Conservation (phyloP, 2,113 vertebrate genomes). For the Hyperoodon ampullatus region DNA sequence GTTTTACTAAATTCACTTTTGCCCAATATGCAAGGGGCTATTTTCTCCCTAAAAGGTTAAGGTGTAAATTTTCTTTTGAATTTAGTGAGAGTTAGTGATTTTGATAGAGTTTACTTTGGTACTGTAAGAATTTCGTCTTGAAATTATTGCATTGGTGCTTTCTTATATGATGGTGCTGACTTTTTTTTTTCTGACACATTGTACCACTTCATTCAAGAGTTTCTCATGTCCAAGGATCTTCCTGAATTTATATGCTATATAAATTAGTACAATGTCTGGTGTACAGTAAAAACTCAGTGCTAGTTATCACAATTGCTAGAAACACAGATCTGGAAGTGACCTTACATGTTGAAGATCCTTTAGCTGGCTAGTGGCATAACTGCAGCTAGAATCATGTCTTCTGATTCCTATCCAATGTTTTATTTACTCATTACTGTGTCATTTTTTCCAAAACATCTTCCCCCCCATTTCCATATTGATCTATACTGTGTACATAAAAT, state of each 20-base stretch:
- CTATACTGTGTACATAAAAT: not conserved
- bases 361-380: not conserved
- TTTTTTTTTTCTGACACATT: not conserved
- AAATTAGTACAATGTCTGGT: not conserved
- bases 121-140: not conserved
- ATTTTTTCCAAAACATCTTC: not conserved
- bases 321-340: not conserved
- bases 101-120: not conserved
- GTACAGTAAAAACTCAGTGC: not conserved
- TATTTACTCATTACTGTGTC: not conserved
- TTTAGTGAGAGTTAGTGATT: not conserved
- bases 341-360: not conserved
- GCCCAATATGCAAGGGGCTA: not conserved
- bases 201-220: not conserved
- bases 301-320: not conserved
- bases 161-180: not conserved
- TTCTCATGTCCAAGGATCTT: not conserved
- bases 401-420: not conserved
- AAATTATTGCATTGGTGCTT: not conserved
- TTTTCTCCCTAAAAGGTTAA: not conserved
- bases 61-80: not conserved
- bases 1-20: conserved; percentile 1
- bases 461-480: not conserved
- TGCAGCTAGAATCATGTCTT: not conserved
- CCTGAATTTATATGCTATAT: not conserved